Conservation (phyloP, 2,797 vertebrate genomes). For the Mastacembelus armatus region DNA sequence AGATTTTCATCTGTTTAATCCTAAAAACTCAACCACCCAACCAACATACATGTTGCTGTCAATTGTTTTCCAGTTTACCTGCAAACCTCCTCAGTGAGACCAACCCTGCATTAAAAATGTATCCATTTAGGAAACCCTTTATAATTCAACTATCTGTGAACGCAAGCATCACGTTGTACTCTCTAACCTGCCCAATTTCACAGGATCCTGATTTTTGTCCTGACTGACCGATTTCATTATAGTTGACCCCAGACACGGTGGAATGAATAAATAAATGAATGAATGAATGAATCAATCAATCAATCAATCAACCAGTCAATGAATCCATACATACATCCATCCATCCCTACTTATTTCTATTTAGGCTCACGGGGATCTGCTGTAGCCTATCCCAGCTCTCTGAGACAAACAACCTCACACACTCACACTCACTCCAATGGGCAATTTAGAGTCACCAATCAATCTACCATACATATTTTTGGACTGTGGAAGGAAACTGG, state of each 20-base stretch:
- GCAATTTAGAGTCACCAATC: too few species aligned
- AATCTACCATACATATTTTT: too few species aligned
- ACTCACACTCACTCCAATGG: too few species aligned
- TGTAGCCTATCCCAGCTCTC: too few species aligned
- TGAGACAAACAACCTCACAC: too few species aligned
- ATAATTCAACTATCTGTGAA: not conserved
- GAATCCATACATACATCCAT: too few species aligned
- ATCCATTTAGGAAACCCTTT: constrained; percentile 10
- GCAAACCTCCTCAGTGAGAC: constrained; percentile 56
- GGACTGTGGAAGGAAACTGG: too few species aligned
- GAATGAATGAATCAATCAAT: too few species aligned
- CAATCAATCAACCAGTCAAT: too few species aligned
- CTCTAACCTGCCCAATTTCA: not conserved
- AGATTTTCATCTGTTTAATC: constrained; percentile 66
- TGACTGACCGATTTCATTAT: not conserved
- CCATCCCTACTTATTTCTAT: too few species aligned
- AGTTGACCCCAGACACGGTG: not conserved
- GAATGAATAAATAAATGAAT: too few species aligned
- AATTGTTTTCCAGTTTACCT: constrained; percentile 26
- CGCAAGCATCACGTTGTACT: not conserved
- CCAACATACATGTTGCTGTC: constrained; percentile 35
- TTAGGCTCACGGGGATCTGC: too few species aligned
- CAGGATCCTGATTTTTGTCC: not conserved
- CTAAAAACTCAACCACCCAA: constrained; percentile 64
- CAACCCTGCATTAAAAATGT: constrained; percentile 5